phyloP scores from a whole-genome alignment of 2,113 vertebrate species.

The Prionailurus bengalensis region DNA sequence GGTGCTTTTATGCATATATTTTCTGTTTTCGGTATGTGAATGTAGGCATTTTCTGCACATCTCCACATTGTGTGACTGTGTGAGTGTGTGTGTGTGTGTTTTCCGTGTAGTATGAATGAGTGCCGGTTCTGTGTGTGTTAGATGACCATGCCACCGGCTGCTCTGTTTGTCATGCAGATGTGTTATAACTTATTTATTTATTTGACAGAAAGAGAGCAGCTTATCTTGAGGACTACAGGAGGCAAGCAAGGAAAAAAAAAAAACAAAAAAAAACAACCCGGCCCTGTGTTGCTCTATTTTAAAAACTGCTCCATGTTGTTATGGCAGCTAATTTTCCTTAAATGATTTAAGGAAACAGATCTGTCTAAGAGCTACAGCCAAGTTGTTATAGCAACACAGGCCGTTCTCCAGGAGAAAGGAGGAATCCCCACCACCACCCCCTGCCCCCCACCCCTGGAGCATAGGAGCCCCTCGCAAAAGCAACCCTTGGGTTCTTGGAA shows the following conservation, averaged over 20 bases:
- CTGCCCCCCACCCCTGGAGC: neutral
- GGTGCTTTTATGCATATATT: neutral
- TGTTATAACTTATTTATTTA: conserved; percentile 68
- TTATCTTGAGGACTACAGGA: conserved; percentile 83
- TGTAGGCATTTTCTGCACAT: neutral
- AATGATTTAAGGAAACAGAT: conserved; percentile 88
- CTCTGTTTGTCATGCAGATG: conserved; percentile 47
- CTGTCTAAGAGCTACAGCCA: conserved; percentile 81
- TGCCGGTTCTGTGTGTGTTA: neutral
- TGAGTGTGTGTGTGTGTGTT: neutral
- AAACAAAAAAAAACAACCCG: neutral
- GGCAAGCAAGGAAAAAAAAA: neutral
- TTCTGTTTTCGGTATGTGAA: neutral
- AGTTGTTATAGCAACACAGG: conserved; percentile 83
- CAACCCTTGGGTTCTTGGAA: neutral
- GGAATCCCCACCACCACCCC: neutral
- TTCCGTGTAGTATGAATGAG: neutral
- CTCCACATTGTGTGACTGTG: neutral
- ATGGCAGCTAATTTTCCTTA: conserved; percentile 90
- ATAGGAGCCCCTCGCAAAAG: conserved; percentile 22
- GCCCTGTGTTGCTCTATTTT: conserved; percentile 80
- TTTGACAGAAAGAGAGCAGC: conserved; percentile 82
- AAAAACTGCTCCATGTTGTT: conserved; percentile 85
- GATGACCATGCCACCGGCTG: neutral
- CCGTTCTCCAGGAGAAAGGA: conserved; percentile 39